Base-by-base conservation (phyloP, 2,888 invertebrate species). In the Tetragonula carbonaria region DNA sequence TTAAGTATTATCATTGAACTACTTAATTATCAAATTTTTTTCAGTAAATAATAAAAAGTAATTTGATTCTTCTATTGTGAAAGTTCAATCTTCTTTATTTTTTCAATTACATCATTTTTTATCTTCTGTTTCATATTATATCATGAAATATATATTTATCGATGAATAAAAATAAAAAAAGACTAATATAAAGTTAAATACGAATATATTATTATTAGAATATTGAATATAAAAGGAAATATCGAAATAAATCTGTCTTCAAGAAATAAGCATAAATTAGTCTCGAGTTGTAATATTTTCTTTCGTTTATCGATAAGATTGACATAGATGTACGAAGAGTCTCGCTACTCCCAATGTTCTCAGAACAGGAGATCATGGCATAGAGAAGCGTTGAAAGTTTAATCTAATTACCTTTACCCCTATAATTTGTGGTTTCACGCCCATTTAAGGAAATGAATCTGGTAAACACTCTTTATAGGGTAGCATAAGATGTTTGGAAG, bases 391-490 rank as follows among this genome's bases (percentile, higher is more conserved):
- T 51, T 51, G n/a, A 33, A 73, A 70, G 55, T 62, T 18, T 3
- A 68, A 51, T 55, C 14, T 45, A 33, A 23, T 50, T 21, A 70
- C 28, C 16, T 50, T n/a, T 45, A 51, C 68, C 68, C 53, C 38
- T 8, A 38, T 85, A 67, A 85, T 85, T 78, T 78, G 53, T 62
- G 71, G 70, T 70, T 78, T 81, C 75, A 18, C 62, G 76, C 75
- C 85, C 78, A 88, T 87, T 90, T 86, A 87, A 90, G 90, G 85
- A 89, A 90, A 90, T 84, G 88, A 89, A 85, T 80, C 79, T 79
- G 67, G 90, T 91, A 91, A 91, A 89, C 88, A 88, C 62, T 18
- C n/a, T 38, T 84, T 80, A 59, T 81, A 88, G 87, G 88, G 53
- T 65, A 86, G 59, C 74, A 88, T 55, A 62, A 88, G 51, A 55